Evolutionary conservation across 1,140 invertebrate genomes (phyloP).

Genomic region (Lethocerus indicus): DNA sequence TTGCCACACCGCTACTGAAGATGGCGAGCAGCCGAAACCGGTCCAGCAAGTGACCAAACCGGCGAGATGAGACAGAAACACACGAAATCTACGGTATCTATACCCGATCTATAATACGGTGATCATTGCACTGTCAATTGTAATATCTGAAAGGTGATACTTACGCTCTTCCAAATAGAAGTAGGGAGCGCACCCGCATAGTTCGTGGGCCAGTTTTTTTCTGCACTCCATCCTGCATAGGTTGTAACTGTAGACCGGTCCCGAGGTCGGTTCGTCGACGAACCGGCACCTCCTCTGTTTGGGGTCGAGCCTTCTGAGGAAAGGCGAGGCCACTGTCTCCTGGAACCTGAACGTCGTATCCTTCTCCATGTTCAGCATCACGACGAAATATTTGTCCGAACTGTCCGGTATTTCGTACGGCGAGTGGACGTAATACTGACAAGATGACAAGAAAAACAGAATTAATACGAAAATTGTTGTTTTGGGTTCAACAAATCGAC

Average conservation of each 20-base stretch:
- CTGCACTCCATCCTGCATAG: conserved; percentile 47
- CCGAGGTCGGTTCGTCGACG: conserved; percentile 30
- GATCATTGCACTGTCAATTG: too few species aligned
- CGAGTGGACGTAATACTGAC: conserved; percentile 36
- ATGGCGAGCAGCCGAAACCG: too few species aligned
- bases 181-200: conserved; percentile 40
- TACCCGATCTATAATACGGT: conserved; percentile 22
- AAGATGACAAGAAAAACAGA: conserved; percentile 5
- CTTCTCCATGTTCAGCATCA: conserved; percentile 25
- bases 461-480: not conserved
- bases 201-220: conserved; percentile 31
- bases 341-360: conserved; percentile 29
- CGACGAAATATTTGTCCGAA: conserved; percentile 19
- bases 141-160: conserved; percentile 5
- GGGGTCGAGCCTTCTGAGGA: conserved; percentile 23
- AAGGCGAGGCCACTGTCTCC: conserved; percentile 28
- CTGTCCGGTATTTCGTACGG: conserved; percentile 32
- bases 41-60: too few species aligned
- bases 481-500: too few species aligned
- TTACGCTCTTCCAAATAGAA: conserved; percentile 15
- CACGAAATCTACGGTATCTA: too few species aligned
- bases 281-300: conserved; percentile 36
- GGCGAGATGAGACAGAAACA: too few species aligned
- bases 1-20: too few species aligned
- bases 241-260: conserved; percentile 44